A percentile compares a stretch with the other conserved stretches of the same genome.
Conservation (phyloP, 1,140 invertebrate species). For the Anastatus disparis region DNA sequence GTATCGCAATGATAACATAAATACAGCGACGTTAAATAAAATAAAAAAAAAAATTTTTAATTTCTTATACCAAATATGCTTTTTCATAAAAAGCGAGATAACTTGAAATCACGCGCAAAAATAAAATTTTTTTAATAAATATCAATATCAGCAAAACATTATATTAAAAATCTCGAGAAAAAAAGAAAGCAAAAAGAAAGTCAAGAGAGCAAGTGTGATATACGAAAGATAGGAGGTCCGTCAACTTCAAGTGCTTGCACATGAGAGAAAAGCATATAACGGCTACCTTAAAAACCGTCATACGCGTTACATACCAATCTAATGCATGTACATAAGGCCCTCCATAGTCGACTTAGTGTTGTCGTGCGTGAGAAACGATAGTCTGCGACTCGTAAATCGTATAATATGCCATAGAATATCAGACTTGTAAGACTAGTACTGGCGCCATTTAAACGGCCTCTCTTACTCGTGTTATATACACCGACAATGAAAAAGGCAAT, state of each 20-base stretch:
- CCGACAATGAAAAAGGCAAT: constrained; percentile 1
- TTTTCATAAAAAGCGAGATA: background rate
- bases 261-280: constrained; percentile 46
- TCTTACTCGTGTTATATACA: background rate
- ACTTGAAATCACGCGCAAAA: no score
- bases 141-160: background rate
- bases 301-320: constrained; percentile 30
- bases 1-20: no score
- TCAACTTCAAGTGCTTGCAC: constrained; percentile 52
- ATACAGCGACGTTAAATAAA: no score
- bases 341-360: background rate
- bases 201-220: constrained; percentile 42
- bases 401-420: constrained; percentile 39
- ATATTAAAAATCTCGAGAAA: constrained; percentile 12
- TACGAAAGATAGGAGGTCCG: constrained; percentile 40
- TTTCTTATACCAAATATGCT: background rate
- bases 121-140: background rate
- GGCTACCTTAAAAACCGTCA: constrained; percentile 38
- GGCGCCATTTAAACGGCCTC: constrained; percentile 39
- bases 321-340: constrained; percentile 1
- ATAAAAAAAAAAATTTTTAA: no score
- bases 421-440: background rate
- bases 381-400: constrained; percentile 33
- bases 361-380: constrained; percentile 32
- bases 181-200: background rate